phyloP scores from a whole-genome alignment of 64 coral and sea anemone species.

The Montipora cactus region DNA sequence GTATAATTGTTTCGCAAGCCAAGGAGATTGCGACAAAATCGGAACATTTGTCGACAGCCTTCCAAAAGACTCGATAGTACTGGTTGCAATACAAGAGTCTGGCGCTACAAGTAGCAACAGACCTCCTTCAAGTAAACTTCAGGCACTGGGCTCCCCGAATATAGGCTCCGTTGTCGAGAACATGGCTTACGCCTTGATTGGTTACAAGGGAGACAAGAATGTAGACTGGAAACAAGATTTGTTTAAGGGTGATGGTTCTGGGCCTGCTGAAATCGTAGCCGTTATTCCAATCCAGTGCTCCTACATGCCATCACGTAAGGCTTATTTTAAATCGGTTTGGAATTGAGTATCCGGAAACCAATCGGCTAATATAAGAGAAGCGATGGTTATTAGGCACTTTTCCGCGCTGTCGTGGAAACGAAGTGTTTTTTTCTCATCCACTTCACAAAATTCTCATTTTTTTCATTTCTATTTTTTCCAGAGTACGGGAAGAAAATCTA shows the following conservation, averaged over 20 bases:
- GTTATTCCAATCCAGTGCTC: slow-evolving; percentile 35
- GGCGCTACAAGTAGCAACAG: background rate
- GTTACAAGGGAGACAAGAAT: slow-evolving; percentile 33
- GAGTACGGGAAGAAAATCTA: too few species aligned
- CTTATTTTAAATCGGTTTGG: background rate
- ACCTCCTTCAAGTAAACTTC: background rate
- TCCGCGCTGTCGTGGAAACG: too few species aligned
- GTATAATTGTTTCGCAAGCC: slow-evolving; percentile 21
- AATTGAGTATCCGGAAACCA: background rate
- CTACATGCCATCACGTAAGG: slow-evolving; percentile 10
- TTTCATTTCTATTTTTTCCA: too few species aligned
- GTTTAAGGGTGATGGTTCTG: background rate
- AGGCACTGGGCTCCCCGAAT: background rate
- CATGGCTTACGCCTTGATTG: background rate
- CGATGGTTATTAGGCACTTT: too few species aligned
- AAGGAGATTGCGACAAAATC: slow-evolving; percentile 4
- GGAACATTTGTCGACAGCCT: background rate
- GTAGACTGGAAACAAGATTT: background rate
- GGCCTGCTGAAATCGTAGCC: background rate
- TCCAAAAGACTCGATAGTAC: slow-evolving; percentile 33
- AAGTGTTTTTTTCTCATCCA: too few species aligned
- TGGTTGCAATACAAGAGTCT: slow-evolving; percentile 48
- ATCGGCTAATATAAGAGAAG: background rate
- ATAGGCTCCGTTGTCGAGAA: background rate
- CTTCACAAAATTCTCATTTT: too few species aligned